A percentile compares a stretch with the other conserved stretches of the same genome.
These are phyloP conservation scores for Labrus mixtus DNA, from an alignment of 2,113 vertebrate species.

Conservation along the genomic window DNA sequence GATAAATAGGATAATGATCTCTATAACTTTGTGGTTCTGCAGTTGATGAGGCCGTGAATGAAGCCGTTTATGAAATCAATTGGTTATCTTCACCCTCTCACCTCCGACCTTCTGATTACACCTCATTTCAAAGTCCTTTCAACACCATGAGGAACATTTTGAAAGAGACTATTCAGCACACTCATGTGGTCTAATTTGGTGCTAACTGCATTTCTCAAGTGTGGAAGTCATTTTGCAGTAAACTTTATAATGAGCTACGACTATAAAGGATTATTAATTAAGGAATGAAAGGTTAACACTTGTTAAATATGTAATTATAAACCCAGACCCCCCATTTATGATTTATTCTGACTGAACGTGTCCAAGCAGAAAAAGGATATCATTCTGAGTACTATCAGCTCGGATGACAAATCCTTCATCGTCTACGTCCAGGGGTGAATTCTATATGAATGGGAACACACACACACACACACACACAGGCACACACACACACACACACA, in stretches of 20 bases:
- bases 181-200: constrained; percentile 5
- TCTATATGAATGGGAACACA: constrained; percentile 72
- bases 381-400: constrained; percentile 84
- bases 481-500: no score
- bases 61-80: neutral
- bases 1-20: constrained; percentile 23
- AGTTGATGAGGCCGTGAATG: constrained; percentile 31
- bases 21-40: constrained; percentile 9
- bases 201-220: neutral
- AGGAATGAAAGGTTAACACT: no score
- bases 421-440: constrained; percentile 90
- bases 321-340: no score
- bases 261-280: no score
- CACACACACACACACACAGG: neutral
- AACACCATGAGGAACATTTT: neutral
- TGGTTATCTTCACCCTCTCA: neutral
- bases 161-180: neutral
- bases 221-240: no score
- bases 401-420: constrained; percentile 95
- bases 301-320: no score
- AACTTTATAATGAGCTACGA: no score
- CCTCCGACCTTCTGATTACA: constrained; percentile 14
- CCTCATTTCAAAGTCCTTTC: constrained; percentile 1
- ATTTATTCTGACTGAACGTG: neutral
- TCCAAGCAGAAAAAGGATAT: constrained; percentile 88